Percentiles rank a stretch among this genome's conserved stretches.
Conservation (phyloP, 2,888 invertebrate genomes). For the Campopleginae sp. region DNA sequence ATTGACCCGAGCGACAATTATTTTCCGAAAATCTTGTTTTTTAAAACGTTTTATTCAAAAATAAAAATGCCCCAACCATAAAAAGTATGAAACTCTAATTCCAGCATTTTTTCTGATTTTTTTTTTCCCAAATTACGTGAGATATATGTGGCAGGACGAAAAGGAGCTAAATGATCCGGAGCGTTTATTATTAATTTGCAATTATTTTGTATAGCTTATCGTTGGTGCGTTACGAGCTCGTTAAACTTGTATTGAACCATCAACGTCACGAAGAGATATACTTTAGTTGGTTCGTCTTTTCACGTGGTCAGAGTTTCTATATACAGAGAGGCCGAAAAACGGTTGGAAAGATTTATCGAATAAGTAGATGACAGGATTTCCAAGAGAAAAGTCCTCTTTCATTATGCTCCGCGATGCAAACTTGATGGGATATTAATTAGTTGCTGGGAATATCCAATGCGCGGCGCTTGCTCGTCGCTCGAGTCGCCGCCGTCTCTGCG, state of each 20-base stretch:
- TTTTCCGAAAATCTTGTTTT: too few species aligned
- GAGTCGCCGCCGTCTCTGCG: neutral
- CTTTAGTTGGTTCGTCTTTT: neutral
- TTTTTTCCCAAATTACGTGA: too few species aligned
- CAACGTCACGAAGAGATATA: neutral
- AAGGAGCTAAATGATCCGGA: neutral
- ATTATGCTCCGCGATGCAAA: neutral
- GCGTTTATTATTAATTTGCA: neutral
- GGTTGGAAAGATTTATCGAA: neutral
- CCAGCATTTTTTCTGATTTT: too few species aligned
- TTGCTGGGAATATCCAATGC: neutral
- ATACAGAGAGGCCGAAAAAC: neutral
- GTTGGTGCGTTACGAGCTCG: neutral
- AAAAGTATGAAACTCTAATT: too few species aligned
- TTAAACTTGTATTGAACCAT: neutral
- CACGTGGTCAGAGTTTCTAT: neutral
- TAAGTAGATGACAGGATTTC: neutral
- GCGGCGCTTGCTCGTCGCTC: neutral
- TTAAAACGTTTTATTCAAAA: too few species aligned
- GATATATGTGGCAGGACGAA: too few species aligned
- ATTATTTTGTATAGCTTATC: neutral
- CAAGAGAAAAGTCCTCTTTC: neutral
- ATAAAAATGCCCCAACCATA: too few species aligned
- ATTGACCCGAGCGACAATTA: too few species aligned
- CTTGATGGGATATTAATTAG: slow-evolving; percentile 7